Conservation (phyloP, 2,113 vertebrate species). For the Odontesthes bonariensis region DNA sequence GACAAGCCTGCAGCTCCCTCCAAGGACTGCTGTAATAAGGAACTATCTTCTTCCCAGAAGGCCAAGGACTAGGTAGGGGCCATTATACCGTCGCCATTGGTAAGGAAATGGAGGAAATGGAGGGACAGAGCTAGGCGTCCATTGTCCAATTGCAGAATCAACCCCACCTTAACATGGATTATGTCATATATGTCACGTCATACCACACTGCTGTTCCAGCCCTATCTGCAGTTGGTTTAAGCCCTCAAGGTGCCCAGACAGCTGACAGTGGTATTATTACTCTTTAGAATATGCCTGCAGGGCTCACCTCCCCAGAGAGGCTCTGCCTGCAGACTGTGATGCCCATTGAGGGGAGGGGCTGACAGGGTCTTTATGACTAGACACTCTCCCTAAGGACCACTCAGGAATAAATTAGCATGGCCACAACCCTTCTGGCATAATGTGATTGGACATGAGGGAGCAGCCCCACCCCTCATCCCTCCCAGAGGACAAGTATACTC, state of each 20-base stretch:
- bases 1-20: slow-evolving; percentile 84
- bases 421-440: slow-evolving; percentile 74
- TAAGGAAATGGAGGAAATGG: slow-evolving; percentile 39
- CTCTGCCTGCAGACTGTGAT: slow-evolving; percentile 56
- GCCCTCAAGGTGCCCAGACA: slow-evolving; percentile 65
- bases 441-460: slow-evolving; percentile 79
- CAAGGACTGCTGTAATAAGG: slow-evolving; percentile 91
- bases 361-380: slow-evolving; percentile 78
- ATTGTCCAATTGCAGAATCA: slow-evolving; percentile 46
- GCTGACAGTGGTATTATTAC: slow-evolving; percentile 75
- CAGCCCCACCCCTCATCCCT: slow-evolving; percentile 56
- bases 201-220: slow-evolving; percentile 38
- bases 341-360: slow-evolving; percentile 67
- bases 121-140: slow-evolving; percentile 31
- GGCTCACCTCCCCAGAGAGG: slow-evolving; percentile 61
- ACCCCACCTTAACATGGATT: slow-evolving; percentile 61
- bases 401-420: slow-evolving; percentile 80
- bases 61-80: slow-evolving; percentile 81
- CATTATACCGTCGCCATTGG: slow-evolving; percentile 47
- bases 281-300: slow-evolving; percentile 64
- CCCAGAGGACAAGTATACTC: slow-evolving; percentile 68
- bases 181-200: slow-evolving; percentile 73
- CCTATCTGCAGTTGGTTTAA: slow-evolving; percentile 45
- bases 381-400: slow-evolving; percentile 75
- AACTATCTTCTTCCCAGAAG: slow-evolving; percentile 85